Percentiles rank a stretch among this genome's conserved stretches.
Conservation (phyloP, 1,140 invertebrate species). For the Nymphalis io region DNA sequence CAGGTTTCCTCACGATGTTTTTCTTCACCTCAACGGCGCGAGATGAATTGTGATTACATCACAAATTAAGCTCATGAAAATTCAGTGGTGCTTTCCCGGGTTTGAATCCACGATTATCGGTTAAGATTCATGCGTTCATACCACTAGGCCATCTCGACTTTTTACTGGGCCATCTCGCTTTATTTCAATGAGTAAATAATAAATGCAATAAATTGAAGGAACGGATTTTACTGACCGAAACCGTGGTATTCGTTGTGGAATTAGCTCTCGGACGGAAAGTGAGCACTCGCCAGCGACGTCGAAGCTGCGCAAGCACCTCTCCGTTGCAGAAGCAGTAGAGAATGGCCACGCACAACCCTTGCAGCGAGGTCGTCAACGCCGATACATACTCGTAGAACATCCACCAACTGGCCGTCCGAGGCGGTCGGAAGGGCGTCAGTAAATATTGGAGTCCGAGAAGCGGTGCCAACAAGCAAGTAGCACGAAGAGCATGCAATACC, state of each 20-base stretch:
- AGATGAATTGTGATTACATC: no score
- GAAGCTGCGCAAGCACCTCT: conserved; percentile 93
- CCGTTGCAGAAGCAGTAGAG: conserved; percentile 98
- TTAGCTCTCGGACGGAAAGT: conserved; percentile 88
- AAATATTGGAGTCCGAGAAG: conserved; percentile 92
- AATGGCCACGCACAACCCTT: conserved; percentile 95
- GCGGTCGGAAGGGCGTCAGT: conserved; percentile 93
- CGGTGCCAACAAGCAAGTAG: conserved; percentile 93
- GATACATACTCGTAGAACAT: conserved; percentile 91
- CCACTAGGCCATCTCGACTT: no score
- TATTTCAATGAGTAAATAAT: no score
- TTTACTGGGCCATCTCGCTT: no score
- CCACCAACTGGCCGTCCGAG: conserved; percentile 85
- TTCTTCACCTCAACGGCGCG: no score
- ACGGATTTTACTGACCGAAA: conserved; percentile 89
- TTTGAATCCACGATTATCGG: no score
- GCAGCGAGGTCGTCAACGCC: conserved; percentile 92
- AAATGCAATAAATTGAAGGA: no score
- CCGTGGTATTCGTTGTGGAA: conserved; percentile 91
- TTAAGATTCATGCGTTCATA: no score
- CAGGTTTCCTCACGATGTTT: no score
- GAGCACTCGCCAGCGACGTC: conserved; percentile 87
- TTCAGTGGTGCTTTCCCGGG: no score
- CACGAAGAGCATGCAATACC: conserved; percentile 90
- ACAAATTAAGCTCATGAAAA: no score